These are phyloP conservation scores for Erebia aethiops DNA, from an alignment of 2,888 invertebrate genomes.

Conservation along the genomic window DNA sequence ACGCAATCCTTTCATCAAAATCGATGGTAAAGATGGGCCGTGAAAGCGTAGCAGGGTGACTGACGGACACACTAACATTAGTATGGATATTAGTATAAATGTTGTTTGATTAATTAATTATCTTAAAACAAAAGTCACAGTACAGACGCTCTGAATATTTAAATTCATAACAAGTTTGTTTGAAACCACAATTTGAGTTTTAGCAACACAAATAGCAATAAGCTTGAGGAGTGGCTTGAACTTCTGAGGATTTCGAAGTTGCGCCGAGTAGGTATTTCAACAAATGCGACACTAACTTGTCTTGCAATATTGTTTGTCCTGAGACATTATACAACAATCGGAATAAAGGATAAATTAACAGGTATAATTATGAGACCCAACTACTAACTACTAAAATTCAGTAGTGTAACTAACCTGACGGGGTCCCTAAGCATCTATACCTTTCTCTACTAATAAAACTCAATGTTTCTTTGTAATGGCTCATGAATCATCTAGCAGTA, in stretches of 20 bases:
- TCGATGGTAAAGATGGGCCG: too few relatives aligned
- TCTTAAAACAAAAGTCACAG: not conserved
- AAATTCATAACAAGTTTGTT: slow-evolving; percentile 21
- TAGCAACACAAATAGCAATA: slow-evolving; percentile 75
- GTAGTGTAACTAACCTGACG: too few relatives aligned
- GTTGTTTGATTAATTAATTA: not conserved
- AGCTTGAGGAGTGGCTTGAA: slow-evolving; percentile 51
- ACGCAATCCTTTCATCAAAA: too few relatives aligned
- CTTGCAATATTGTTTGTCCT: slow-evolving; percentile 23
- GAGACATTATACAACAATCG: slow-evolving; percentile 4
- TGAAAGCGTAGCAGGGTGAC: too few relatives aligned
- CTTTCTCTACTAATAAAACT: too few relatives aligned
- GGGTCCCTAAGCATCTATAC: too few relatives aligned
- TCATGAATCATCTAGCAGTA: too few relatives aligned
- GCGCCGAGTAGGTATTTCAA: slow-evolving; percentile 18
- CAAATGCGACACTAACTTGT: slow-evolving; percentile 27
- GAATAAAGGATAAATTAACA: not conserved
- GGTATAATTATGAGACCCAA: too few relatives aligned
- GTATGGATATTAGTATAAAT: not conserved
- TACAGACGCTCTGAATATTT: slow-evolving; percentile 9
- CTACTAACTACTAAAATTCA: too few relatives aligned
- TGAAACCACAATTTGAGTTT: slow-evolving; percentile 46
- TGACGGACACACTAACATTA: too few relatives aligned
- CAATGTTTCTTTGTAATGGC: too few relatives aligned
- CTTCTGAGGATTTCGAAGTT: slow-evolving; percentile 11